Evolutionary conservation across 2,888 invertebrate genomes (phyloP).

Genomic region (Tuta absoluta): DNA sequence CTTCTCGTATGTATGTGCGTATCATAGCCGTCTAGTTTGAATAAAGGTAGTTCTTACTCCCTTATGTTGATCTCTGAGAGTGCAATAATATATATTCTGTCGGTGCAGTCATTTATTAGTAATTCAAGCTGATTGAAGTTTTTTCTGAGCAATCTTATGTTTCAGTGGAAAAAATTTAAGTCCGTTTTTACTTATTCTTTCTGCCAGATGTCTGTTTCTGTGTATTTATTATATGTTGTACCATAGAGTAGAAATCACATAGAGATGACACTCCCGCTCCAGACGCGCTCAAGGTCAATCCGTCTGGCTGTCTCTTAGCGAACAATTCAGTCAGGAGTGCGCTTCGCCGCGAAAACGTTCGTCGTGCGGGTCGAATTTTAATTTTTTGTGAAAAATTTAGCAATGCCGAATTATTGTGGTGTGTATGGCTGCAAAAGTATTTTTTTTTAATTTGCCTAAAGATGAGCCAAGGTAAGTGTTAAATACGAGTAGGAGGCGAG

Average conservation of each 20-base stretch:
- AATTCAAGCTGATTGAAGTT: not conserved
- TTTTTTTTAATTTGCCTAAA: too few species aligned
- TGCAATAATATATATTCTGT: not conserved
- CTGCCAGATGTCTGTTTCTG: not conserved
- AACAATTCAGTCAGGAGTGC: too few species aligned
- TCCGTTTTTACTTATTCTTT: not conserved
- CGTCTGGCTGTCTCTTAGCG: too few species aligned
- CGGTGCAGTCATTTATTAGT: not conserved
- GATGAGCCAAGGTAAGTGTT: too few species aligned
- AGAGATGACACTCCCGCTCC: too few species aligned
- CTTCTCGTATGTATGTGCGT: not conserved
- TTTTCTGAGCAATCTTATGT: not conserved
- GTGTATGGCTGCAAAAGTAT: too few species aligned
- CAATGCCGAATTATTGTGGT: too few species aligned
- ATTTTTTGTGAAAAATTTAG: too few species aligned
- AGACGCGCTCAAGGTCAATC: too few species aligned
- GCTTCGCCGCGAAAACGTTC: too few species aligned
- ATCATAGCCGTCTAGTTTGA: conserved; percentile 2
- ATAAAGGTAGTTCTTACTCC: not conserved
- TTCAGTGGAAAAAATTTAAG: not conserved
- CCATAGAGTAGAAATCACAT: too few species aligned
- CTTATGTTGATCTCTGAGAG: not conserved
- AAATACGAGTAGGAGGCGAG: not conserved
- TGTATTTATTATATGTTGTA: not conserved
- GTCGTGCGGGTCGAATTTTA: too few species aligned